Evolutionary conservation across 2,888 invertebrate genomes (phyloP).

Genomic region (Dugesia japonica): DNA sequence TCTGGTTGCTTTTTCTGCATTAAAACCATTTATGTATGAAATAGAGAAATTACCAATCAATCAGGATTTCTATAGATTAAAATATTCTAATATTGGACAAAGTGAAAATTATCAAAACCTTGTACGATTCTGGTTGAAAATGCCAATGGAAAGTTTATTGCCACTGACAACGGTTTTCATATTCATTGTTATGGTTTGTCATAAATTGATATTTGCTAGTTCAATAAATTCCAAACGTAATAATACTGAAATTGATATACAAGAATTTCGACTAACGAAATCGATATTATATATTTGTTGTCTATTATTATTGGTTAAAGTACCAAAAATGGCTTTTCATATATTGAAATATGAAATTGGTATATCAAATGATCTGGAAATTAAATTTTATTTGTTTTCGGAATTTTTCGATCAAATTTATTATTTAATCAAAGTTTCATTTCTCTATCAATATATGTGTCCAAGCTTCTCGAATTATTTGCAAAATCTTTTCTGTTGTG

Average conservation of each 20-base stretch:
- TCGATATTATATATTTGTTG: background rate
- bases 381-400: background rate
- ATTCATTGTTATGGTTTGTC: background rate
- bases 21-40: background rate
- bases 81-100: background rate
- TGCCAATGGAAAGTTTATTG: background rate
- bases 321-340: background rate
- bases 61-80: background rate
- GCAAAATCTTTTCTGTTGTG: background rate
- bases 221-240: background rate
- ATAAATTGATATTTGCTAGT: background rate
- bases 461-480: background rate
- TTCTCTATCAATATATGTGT: background rate
- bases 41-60: background rate
- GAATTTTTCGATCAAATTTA: conserved; percentile 6
- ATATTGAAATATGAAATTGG: background rate
- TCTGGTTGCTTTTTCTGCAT: background rate
- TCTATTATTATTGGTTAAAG: background rate
- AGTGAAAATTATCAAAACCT: background rate
- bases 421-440: background rate
- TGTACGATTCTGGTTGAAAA: background rate
- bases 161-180: background rate
- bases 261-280: background rate
- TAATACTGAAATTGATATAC: background rate
- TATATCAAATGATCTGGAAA: background rate